Conservation (phyloP, 2,113 vertebrate species). For the Ifrita kowaldi region DNA sequence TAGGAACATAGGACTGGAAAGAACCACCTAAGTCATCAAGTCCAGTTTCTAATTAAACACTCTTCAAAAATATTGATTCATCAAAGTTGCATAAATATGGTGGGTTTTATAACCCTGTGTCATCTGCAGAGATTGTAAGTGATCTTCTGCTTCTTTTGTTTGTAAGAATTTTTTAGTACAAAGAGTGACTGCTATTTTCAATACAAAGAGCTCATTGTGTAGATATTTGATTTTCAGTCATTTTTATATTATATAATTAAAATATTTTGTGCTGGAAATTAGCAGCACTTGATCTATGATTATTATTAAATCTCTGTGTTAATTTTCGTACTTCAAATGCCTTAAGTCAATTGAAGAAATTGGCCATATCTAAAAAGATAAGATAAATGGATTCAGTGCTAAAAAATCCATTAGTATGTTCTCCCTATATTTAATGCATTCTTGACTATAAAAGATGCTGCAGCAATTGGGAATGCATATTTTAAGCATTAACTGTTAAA, state of each 20-base stretch:
- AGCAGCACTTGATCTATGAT: neutral
- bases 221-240: neutral
- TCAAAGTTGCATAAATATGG: neutral
- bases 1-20: neutral
- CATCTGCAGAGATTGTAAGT: neutral
- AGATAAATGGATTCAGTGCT: neutral
- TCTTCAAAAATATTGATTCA: slow-evolving; percentile 39
- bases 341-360: neutral
- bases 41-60: slow-evolving; percentile 16
- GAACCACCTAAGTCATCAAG: neutral
- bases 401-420: neutral
- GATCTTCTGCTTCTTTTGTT: neutral
- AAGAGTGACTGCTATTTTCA: neutral
- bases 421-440: neutral
- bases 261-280: neutral
- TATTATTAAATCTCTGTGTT: neutral
- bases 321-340: neutral
- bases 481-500: neutral
- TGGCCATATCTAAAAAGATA: neutral
- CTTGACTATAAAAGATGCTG: neutral
- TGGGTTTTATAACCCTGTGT: neutral
- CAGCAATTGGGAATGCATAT: neutral
- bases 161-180: neutral
- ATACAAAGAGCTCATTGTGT: neutral
- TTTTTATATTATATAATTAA: neutral